Base-by-base conservation (phyloP, 2,797 vertebrate species). In the Cottoperca gobio region DNA sequence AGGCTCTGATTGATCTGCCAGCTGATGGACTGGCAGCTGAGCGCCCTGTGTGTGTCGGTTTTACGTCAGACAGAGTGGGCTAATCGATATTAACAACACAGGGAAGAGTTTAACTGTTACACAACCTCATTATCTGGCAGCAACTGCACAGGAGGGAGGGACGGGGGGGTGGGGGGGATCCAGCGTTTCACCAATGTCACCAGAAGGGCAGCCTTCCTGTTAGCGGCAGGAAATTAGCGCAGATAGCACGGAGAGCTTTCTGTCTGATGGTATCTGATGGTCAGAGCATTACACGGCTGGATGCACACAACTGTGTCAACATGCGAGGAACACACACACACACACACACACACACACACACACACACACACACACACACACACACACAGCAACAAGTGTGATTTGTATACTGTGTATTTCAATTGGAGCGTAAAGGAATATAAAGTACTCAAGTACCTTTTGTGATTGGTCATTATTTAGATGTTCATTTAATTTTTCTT, bases 21-120 rank as follows among this genome's bases (percentile, higher is more conserved):
- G 79, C 83, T 83, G 83, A 89, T 83, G 86, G 82, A 84, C 78
- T 81, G 85, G 81, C 78, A 84, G 24, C 57, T 2, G 50, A 67
- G 76, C 39, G 23, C 33, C 59, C 69, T 21, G 76, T 59, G 77
- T 57, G 83, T 73, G 87, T 58, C 66, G 82, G 88, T n/a, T 67
- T 61, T 48, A 64, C 78, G 69, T 90, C 90, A 88, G 68, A 31
- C 2, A 0, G 35, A 57, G 73, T 14, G 5, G 12, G 24, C 81
- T 84, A 82, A 91, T 92, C 90, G 52, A 92, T 90, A 76, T 54
- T 42, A 89, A 86, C 87, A 85, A 77, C 66, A 52, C 69, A 10
- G 85, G 79, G 88, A 82, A 86, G 79, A 89, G 87, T 88, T 92
- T 88, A 91, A 86, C 73, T 70, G 89, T 91, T 90, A 85, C 48